These are phyloP conservation scores for Phengaris alcon DNA, from an alignment of 2,888 invertebrate species.

Conservation along the genomic window DNA sequence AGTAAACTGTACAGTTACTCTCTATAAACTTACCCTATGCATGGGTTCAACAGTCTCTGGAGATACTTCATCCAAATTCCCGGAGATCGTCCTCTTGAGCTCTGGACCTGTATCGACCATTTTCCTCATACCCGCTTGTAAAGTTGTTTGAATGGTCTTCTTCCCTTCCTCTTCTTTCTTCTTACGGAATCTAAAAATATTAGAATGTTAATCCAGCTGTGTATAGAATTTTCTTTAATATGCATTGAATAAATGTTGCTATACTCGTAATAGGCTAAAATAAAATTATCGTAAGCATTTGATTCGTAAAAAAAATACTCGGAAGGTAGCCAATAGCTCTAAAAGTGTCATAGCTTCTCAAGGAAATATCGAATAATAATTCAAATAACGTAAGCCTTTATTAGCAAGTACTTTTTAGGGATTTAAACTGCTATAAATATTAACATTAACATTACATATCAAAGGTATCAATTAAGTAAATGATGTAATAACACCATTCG, in stretches of 20 bases:
- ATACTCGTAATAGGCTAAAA: no score
- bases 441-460: no score
- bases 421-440: no score
- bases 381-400: no score
- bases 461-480: no score
- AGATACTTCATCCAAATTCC: conserved; percentile 95
- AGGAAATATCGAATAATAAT: no score
- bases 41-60: conserved; percentile 97
- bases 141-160: conserved; percentile 87
- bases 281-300: neutral
- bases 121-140: conserved; percentile 96
- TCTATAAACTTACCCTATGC: conserved; percentile 88
- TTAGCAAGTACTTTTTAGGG: no score
- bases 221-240: conserved; percentile 17
- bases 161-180: conserved; percentile 91
- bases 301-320: neutral
- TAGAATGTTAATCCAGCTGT: neutral
- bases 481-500: no score
- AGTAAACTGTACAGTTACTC: neutral
- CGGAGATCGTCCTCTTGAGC: conserved; percentile 97
- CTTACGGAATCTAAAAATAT: conserved; percentile 88
- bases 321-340: no score
- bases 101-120: conserved; percentile 99
- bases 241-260: conserved; percentile 23
- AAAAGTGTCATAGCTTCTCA: no score